Conservation (phyloP, 1,140 invertebrate genomes). For the Kradibia gibbosae region DNA sequence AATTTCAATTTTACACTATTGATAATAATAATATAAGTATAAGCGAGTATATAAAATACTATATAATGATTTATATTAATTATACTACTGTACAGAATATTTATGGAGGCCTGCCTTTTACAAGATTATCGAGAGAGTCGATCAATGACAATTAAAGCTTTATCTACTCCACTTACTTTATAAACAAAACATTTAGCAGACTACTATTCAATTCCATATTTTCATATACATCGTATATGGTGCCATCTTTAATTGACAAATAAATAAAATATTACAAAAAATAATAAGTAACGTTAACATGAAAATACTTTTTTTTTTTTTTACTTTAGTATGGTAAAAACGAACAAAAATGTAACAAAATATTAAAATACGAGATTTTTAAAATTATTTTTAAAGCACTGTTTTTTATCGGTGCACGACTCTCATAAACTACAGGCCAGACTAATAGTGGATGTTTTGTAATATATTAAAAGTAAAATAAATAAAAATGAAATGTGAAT, state of each 20-base stretch:
- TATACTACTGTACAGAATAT: conserved; percentile 73
- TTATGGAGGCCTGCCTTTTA: conserved; percentile 70
- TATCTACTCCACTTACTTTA: conserved; percentile 47
- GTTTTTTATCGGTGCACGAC: conserved; percentile 56
- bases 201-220: conserved; percentile 35
- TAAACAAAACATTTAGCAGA: conserved; percentile 31
- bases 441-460: conserved; percentile 71
- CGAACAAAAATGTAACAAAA: conserved; percentile 42
- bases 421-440: conserved; percentile 62
- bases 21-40: conserved; percentile 72
- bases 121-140: conserved; percentile 60
- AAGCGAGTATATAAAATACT: conserved; percentile 70
- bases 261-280: conserved; percentile 13
- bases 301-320: conserved; percentile 27
- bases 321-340: conserved; percentile 44
- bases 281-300: conserved; percentile 14
- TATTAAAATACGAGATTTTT: conserved; percentile 49
- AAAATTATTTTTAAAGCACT: conserved; percentile 47
- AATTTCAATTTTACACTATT: conserved; percentile 74
- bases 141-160: conserved; percentile 55
- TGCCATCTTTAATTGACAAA: conserved; percentile 32
- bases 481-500: conserved; percentile 57
- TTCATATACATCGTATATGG: conserved; percentile 39
- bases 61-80: conserved; percentile 73
- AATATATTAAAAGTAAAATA: conserved; percentile 63